These are phyloP conservation scores for Falco biarmicus DNA, from an alignment of 2,797 vertebrate species.

Conservation along the genomic window DNA sequence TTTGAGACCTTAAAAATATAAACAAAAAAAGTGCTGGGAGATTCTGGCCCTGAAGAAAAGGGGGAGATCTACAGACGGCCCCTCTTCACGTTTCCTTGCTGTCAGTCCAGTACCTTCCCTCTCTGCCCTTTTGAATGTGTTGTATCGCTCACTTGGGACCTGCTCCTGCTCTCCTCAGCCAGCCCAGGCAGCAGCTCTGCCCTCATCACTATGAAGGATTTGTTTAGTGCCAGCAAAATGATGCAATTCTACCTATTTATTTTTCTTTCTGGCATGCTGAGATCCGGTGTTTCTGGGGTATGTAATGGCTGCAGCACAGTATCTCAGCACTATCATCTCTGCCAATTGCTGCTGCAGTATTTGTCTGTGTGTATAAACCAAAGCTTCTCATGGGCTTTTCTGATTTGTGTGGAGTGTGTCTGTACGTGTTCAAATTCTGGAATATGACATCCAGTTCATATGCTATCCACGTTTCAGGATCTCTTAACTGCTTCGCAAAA, in stretches of 20 bases:
- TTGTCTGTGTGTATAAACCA: slow-evolving; percentile 44
- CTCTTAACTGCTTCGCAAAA: slow-evolving; percentile 45
- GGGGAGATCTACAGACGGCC: not conserved
- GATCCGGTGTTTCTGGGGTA: not conserved
- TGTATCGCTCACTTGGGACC: not conserved
- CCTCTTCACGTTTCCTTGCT: not conserved
- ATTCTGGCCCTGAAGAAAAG: not conserved
- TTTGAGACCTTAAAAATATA: not conserved
- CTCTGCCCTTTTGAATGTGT: not conserved
- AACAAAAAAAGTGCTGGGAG: not conserved
- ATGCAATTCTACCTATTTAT: slow-evolving; percentile 34
- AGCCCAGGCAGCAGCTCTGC: not conserved
- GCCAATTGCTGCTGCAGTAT: slow-evolving; percentile 21
- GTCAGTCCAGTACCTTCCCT: not conserved
- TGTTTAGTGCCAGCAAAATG: slow-evolving; percentile 29
- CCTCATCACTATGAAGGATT: not conserved
- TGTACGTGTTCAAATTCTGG: slow-evolving; percentile 2
- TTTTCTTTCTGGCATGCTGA: slow-evolving; percentile 22
- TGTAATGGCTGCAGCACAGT: slow-evolving; percentile 8
- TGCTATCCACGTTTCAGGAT: slow-evolving; percentile 43
- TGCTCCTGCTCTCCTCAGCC: not conserved
- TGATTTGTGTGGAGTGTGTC: slow-evolving; percentile 8
- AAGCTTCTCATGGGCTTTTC: slow-evolving; percentile 52
- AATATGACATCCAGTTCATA: slow-evolving; percentile 13
- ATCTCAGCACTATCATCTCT: slow-evolving; percentile 23